phyloP scores from a whole-genome alignment of 2,888 invertebrate species.

The Cetonia aurata region DNA sequence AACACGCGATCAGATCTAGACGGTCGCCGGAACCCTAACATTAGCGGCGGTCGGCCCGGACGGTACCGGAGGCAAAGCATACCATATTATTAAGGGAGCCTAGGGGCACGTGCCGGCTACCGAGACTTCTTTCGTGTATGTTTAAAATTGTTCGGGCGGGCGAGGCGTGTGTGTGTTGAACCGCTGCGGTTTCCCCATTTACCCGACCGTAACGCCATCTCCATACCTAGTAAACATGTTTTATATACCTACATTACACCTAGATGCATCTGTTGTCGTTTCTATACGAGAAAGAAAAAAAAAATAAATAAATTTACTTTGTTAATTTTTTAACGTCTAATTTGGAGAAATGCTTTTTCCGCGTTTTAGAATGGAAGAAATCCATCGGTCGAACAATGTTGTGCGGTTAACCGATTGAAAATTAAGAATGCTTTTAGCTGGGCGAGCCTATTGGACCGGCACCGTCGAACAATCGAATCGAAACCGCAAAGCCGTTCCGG shows the following conservation, averaged over 20 bases:
- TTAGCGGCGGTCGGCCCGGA: conserved; percentile 46
- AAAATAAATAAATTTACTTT: too few species aligned
- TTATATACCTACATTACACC: background rate
- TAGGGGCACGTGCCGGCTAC: conserved; percentile 63
- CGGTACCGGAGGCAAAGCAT: conserved; percentile 44
- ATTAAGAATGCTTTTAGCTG: too few species aligned
- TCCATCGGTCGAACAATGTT: too few species aligned
- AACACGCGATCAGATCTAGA: conserved; percentile 42
- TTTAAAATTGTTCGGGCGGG: background rate
- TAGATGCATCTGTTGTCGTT: background rate
- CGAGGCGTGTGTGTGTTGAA: background rate
- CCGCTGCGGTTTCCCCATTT: background rate
- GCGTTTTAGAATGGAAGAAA: too few species aligned
- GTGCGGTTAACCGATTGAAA: too few species aligned
- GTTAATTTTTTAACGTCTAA: too few species aligned
- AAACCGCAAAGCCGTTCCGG: conserved; percentile 38
- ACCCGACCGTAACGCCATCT: background rate
- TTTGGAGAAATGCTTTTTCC: too few species aligned
- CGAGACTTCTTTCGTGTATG: conserved; percentile 46
- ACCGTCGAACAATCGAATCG: conserved; percentile 28
- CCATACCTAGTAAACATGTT: background rate
- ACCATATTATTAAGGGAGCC: conserved; percentile 56
- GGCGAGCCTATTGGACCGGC: conserved; percentile 27
- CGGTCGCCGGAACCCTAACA: conserved; percentile 41
- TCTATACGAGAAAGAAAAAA: background rate